Evolutionary conservation across 2,113 vertebrate genomes (phyloP), one percentile per base, ranked within the genome.

Genomic region (Cheirogaleus medius): DNA sequence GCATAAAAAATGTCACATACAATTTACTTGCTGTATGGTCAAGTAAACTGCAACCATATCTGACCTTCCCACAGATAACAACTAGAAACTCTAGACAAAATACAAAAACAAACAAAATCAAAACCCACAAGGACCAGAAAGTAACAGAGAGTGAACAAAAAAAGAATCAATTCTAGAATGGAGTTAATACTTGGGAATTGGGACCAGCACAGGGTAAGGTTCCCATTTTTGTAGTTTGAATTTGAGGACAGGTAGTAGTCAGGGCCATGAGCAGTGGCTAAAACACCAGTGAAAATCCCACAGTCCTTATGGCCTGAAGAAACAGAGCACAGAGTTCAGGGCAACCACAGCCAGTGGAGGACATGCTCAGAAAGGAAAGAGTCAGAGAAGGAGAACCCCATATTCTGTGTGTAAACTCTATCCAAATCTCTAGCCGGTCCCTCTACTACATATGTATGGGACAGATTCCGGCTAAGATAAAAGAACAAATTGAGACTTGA

Each of bases 11-110:
- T 44, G 49, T 54, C 42, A 92, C 6, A 37, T 63, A 87, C 10
- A 42, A 91, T 87, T 81, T 87, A 49, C 64, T 87, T 83, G 15
- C 60, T 84, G 7, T 73, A 77, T 37, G 23, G 21, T 27, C 56
- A 74, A 87, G 27, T 81, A 78, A 83, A 94, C 27, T 64, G 54
- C 21, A 92, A 77, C 13, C 47, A 47, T 71, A 95, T 56, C 32
- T 89, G 71, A 73, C 58, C 44, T 96, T 66, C 23, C 71, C 58
- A 80, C 21, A 85, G 34, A 6, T 90, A 44, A 69, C 29, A 80
- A 80, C 64, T 80, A 69, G 60, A 80, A 86, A 69, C 64, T 91
- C 42, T 71, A 91, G 8, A 91, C n/a, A 78, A 91, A 86, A 80
- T 42, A 71, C 44, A 80, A 86, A 80, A 86, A 15, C 49, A 85